Evolutionary conservation across 2,888 invertebrate genomes (phyloP).

Genomic region (Ligdia adustata): DNA sequence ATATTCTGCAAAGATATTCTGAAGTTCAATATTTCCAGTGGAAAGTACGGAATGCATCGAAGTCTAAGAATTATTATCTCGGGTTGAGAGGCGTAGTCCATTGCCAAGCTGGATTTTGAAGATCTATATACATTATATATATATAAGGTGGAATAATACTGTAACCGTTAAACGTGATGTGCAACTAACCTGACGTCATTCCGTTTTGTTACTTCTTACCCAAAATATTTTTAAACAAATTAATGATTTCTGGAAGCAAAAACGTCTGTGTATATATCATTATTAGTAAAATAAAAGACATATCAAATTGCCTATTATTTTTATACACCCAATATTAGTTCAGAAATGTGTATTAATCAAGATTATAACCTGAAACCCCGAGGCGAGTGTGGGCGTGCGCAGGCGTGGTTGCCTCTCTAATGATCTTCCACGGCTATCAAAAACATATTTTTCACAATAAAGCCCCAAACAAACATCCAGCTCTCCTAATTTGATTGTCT

Average conservation of each 20-base stretch:
- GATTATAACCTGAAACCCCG: conserved; percentile 18
- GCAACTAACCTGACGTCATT: background rate
- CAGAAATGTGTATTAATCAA: background rate
- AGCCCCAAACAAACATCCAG: conserved; percentile 27
- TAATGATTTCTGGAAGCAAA: background rate
- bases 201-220: background rate
- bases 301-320: background rate
- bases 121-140: too few species aligned
- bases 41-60: too few species aligned
- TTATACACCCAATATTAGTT: background rate
- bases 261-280: background rate
- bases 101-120: too few species aligned
- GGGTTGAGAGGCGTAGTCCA: too few species aligned
- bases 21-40: too few species aligned
- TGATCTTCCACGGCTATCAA: conserved; percentile 54
- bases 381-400: conserved; percentile 61
- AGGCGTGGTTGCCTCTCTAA: conserved; percentile 57
- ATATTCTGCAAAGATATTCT: too few species aligned
- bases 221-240: background rate
- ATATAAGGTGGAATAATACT: too few species aligned
- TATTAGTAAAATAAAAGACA: background rate
- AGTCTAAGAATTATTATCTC: too few species aligned
- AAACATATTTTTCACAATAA: conserved; percentile 55
- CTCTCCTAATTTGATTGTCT: conserved; percentile 5
- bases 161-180: too few species aligned